A percentile compares a stretch with the other conserved stretches of the same genome.
Conservation (phyloP, 1,140 invertebrate genomes). For the Lordiphosa collinella region DNA sequence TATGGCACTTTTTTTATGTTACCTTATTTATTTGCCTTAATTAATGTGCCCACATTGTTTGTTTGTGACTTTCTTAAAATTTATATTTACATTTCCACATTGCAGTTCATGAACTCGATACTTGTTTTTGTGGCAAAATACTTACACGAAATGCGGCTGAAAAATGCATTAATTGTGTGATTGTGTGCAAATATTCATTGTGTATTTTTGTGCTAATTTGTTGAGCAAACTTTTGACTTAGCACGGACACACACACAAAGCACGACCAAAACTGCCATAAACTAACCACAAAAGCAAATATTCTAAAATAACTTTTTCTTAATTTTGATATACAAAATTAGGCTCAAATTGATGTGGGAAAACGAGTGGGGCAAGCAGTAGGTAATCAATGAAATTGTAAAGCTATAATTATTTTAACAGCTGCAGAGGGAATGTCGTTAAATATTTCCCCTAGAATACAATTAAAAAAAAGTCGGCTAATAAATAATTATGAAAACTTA, state of each 20-base stretch:
- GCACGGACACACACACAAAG: slow-evolving; percentile 47
- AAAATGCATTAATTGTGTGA: background rate
- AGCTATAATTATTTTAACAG: too few relatives aligned
- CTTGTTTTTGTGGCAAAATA: background rate
- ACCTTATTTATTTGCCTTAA: too few relatives aligned
- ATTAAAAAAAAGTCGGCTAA: too few relatives aligned
- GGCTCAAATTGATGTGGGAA: too few relatives aligned
- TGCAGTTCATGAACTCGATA: slow-evolving; percentile 20
- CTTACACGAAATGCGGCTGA: too few relatives aligned
- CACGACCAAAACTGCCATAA: slow-evolving; percentile 6
- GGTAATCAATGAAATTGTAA: too few relatives aligned
- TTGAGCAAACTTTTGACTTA: slow-evolving; percentile 59
- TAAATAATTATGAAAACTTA: too few relatives aligned
- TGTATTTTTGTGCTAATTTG: slow-evolving; percentile 60
- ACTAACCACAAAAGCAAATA: background rate
- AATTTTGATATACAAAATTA: background rate
- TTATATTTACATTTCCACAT: background rate
- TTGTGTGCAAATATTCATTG: slow-evolving; percentile 57
- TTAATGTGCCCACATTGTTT: slow-evolving; percentile 1
- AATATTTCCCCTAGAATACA: too few relatives aligned
- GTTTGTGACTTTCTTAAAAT: slow-evolving; percentile 3
- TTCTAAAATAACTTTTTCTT: background rate
- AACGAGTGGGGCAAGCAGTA: too few relatives aligned
- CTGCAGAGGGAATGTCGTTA: too few relatives aligned
- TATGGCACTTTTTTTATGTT: too few relatives aligned